Evolutionary conservation across 2,797 vertebrate genomes (phyloP).

Genomic region (Thunnus albacares): DNA sequence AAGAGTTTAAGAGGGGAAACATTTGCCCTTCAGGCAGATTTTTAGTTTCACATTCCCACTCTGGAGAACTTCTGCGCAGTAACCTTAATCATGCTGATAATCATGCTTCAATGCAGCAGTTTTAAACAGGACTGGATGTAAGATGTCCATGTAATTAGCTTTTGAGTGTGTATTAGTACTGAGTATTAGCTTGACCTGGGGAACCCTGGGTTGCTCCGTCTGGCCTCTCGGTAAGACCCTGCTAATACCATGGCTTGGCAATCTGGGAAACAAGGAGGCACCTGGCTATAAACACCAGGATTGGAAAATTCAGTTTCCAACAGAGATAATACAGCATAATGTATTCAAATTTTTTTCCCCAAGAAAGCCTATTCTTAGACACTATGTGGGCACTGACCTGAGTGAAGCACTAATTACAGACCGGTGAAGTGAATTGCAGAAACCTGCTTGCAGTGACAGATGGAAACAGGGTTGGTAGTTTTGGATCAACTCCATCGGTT

Average conservation of each 20-base stretch:
- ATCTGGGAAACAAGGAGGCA: conserved; percentile 43
- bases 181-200: conserved; percentile 66
- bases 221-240: conserved; percentile 68
- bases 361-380: conserved; percentile 38
- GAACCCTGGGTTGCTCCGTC: conserved; percentile 68
- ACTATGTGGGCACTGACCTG: conserved; percentile 26
- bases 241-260: conserved; percentile 65
- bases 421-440: conserved; percentile 35
- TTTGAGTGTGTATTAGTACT: conserved; percentile 56
- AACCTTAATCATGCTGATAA: conserved; percentile 7
- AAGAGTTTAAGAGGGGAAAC: conserved; percentile 21
- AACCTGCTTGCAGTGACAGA: conserved; percentile 69
- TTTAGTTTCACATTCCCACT: neutral
- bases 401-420: conserved; percentile 47
- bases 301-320: neutral
- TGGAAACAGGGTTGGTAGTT: conserved; percentile 63
- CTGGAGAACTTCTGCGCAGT: neutral
- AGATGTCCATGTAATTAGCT: conserved; percentile 52
- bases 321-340: neutral
- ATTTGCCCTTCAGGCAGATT: conserved; percentile 9
- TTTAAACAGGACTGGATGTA: conserved; percentile 35
- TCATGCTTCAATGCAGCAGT: conserved; percentile 24
- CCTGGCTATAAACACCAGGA: conserved; percentile 34
- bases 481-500: conserved; percentile 60
- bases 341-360: neutral